These are phyloP conservation scores for Percopsis transmontana DNA, from an alignment of 2,113 vertebrate species.

Conservation along the genomic window DNA sequence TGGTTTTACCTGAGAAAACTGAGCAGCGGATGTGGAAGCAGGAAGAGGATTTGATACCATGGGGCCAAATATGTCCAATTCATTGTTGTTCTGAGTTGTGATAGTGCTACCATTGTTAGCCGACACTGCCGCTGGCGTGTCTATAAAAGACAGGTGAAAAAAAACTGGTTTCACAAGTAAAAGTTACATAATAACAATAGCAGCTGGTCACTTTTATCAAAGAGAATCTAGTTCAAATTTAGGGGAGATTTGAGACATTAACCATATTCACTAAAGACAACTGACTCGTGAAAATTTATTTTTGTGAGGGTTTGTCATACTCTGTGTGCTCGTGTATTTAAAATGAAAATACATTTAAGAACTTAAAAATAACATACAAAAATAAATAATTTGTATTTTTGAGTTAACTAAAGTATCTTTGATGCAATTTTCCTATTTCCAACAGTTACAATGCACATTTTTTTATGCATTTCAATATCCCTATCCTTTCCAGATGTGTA, in stretches of 20 bases:
- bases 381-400: too few species aligned
- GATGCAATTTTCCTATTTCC: too few species aligned
- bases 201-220: background rate
- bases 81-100: slow-evolving; percentile 82
- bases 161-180: slow-evolving; percentile 40
- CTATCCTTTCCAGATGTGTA: background rate
- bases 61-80: slow-evolving; percentile 98
- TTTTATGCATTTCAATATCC: background rate
- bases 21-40: slow-evolving; percentile 72
- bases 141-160: slow-evolving; percentile 78
- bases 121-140: slow-evolving; percentile 81
- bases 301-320: too few species aligned
- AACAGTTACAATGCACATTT: too few species aligned
- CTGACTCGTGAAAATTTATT: too few species aligned
- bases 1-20: slow-evolving; percentile 72
- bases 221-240: too few species aligned
- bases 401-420: too few species aligned
- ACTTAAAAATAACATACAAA: too few species aligned
- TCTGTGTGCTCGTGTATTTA: too few species aligned
- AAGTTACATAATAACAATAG: background rate
- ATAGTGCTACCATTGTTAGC: slow-evolving; percentile 81
- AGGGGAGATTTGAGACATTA: too few species aligned
- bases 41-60: slow-evolving; percentile 99
- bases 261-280: too few species aligned
- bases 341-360: too few species aligned